phyloP scores from a whole-genome alignment of 2,797 vertebrate genomes.

The Triplophysa bombifrons region DNA sequence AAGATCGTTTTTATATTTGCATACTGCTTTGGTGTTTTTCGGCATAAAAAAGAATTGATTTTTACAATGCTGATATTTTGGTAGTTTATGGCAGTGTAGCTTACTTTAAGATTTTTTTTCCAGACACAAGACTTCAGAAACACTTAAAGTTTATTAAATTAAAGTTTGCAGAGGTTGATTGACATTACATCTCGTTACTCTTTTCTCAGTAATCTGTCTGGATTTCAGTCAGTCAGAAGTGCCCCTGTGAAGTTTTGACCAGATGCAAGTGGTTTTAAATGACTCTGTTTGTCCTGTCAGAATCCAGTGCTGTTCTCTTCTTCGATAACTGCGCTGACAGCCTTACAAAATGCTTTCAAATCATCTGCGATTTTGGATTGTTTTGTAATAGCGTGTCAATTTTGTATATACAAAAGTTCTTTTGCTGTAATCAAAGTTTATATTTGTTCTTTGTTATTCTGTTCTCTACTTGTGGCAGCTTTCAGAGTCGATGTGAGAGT shows the following conservation, averaged over 20 bases:
- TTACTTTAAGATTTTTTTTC: neutral
- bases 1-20: too few species aligned
- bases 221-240: neutral
- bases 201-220: neutral
- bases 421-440: neutral
- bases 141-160: too few species aligned
- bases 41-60: too few species aligned
- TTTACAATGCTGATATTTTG: too few species aligned
- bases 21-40: too few species aligned
- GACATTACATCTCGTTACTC: neutral
- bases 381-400: neutral
- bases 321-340: neutral
- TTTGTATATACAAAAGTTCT: neutral
- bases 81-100: too few species aligned
- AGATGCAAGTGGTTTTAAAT: constrained; percentile 19
- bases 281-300: constrained; percentile 1
- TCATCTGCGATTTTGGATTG: neutral
- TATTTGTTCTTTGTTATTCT: neutral
- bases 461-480: neutral
- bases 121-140: neutral
- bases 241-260: neutral
- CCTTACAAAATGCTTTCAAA: constrained; percentile 11
- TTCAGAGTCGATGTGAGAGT: neutral
- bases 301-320: neutral
- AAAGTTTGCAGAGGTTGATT: constrained; percentile 3